Base-by-base conservation (phyloP, 2,113 vertebrate genomes). In the Cynopterus brachyotis region DNA sequence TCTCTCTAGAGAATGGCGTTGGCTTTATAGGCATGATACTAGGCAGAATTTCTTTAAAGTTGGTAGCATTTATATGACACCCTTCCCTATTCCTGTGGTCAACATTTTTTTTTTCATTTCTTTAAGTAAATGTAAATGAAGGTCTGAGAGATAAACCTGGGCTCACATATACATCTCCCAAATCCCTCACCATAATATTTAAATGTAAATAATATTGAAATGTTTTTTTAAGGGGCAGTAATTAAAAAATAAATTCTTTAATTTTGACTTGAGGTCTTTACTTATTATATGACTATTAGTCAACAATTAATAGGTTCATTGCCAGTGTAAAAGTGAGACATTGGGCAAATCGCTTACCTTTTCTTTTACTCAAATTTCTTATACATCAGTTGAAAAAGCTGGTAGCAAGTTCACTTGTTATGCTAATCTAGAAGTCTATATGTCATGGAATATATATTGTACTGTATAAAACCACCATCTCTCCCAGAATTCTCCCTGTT, bases 231-330 rank as follows among this genome's bases (percentile, higher is more conserved):
- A 66, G 9, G 59, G 72, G 53, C 1, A 59, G 1, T 50, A 66
- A 60, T 94, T 82, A 35, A 91, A 96, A 90, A 81, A 53, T 64
- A 82, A 57, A 79, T 20, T 55, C 17, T 37, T 81, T 93, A 37
- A 4, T 81, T 92, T 95, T 91, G 57, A 90, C 22, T 66, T 55
- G 2, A 60, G 6, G n/a, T 70, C 55, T 20, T 92, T 47, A 64
- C 82, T 91, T 91, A 66, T 70, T 45, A n/a, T 57, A n/a, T 53
- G n/a, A 40, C 55, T 66, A 5, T 24, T 17, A 69, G 35, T 85
- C 45, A 64, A 76, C 12, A 70, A 30, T 6, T 79, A 84, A 28
- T 64, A 82, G 37, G 28, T 10, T 89, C 30, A 40, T 81, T 86
- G 26, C 16, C 92, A 93, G 17, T 82, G 60, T 37, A 81, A 89